Evolutionary conservation across 2,113 vertebrate species (phyloP).

Genomic region (Hydrochoerus hydrochaeris): DNA sequence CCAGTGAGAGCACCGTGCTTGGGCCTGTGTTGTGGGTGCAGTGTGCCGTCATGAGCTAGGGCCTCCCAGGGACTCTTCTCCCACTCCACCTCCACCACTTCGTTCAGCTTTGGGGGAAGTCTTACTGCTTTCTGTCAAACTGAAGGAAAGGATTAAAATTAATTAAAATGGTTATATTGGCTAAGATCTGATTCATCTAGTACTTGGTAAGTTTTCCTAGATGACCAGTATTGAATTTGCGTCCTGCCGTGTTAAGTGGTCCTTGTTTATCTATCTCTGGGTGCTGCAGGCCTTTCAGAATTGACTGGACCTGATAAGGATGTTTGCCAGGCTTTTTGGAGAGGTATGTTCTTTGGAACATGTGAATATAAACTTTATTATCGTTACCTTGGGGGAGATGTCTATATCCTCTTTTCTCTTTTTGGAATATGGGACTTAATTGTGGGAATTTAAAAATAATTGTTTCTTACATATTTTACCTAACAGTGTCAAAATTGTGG

Average conservation of each 20-base stretch:
- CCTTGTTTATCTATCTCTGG: background rate
- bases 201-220: conserved; percentile 27
- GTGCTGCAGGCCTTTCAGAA: conserved; percentile 20
- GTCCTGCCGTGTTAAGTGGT: background rate
- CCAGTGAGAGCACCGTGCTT: background rate
- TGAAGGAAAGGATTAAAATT: conserved; percentile 38
- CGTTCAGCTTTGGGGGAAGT: background rate
- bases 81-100: background rate
- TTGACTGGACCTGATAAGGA: background rate
- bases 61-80: background rate
- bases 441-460: conserved; percentile 42
- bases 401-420: conserved; percentile 18
- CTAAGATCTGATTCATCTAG: conserved; percentile 18
- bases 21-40: background rate
- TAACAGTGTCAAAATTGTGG: conserved; percentile 19
- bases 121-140: background rate
- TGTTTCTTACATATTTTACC: background rate
- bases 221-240: conserved; percentile 31
- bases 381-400: conserved; percentile 34
- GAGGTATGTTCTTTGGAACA: background rate
- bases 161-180: conserved; percentile 20
- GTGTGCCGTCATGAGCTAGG: background rate
- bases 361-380: conserved; percentile 31
- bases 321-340: background rate
- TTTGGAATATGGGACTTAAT: conserved; percentile 39